Evolutionary conservation across 2,888 invertebrate species (phyloP), one percentile per base, ranked within the genome.

Genomic region (Stenoptilia bipunctidactyla): DNA sequence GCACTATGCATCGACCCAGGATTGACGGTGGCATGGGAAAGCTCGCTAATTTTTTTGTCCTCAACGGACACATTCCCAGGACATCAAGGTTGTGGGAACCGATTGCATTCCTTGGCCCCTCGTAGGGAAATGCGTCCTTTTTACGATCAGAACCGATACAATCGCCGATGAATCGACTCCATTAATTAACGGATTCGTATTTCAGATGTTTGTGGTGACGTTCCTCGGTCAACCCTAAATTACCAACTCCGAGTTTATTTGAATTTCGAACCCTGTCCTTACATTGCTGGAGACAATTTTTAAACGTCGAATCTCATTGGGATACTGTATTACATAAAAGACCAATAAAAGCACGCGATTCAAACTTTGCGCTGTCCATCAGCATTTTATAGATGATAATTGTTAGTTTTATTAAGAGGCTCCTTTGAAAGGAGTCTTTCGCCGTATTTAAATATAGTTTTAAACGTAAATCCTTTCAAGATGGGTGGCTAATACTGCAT

Each of bases 1-100:
- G 62, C 63, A 60, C 67, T 60, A 56, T 60, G 50, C 48, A 47
- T 39, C 59, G 60, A 62, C 63, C 59, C 20, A 20, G 30, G 55
- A 51, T 59, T 66, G 70, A 60, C 66, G 63, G 62, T 52, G 62
- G 63, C 74, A 74, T 82, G 80, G 76, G 82, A 82, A 76, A 82
- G 77, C 66, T 55, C 54, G 69, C 67, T 49, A 65, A 63, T 80
- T 82, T 82, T 82, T 82, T 82, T 82, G 75, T 62, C 56, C 58
- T 50, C 56, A 59, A 60, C 58, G 63, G 66, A 64, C 61, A 66
- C 61, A 74, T 65, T 68, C 51, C 52, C 20, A 20, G 52, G 55
- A 57, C 63, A 55, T 62, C 76, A 73, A 73, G 73, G 72, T 63
- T 77, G 71, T 83, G 82, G 77, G 82, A 82, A 80, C 77, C 75